Evolutionary conservation across 37 sponge, comb jelly and placozoan genomes (phyloP), one percentile per base, ranked within the genome.

Genomic region (Haliclona indistincta): DNA sequence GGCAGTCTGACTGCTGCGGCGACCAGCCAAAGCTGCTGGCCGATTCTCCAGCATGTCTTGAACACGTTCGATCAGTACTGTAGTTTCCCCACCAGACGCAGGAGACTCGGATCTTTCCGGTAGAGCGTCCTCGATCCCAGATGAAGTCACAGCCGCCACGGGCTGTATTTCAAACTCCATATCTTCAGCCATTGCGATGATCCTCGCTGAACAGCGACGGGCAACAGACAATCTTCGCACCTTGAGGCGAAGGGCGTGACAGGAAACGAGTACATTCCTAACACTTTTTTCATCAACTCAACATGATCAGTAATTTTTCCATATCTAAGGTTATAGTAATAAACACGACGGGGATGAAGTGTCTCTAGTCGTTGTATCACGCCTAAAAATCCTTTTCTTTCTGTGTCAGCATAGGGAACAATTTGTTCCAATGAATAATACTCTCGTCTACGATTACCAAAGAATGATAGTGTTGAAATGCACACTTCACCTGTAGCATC

Each of bases 401-500:
- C 23, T 2, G 63, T 39, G 32, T 83, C 89, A 1, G 45, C 3
- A 68, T 68, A 73, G 0, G 82, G 87, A 2, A 91, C 54, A 23
- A 91, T 56, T 20, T 47, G 25, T 0, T 66, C 29, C 1, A 37
- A 42, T 13, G 38, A 13, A 38, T 73, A 39, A 8, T 49, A 17
- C 3, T 43, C 0, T n/a, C 88, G 54, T 39, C 58, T 70, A 4
- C 93, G 39, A 4, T 66, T 40, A 29, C 93, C 90, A 71, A 89
- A 62, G 52, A 92, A 92, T 26, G 67, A 83, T 39, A 92, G 70
- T 23, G 90, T 88, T 8, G 93, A 87, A 11, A 92, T 28, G 20
- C 38, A 34, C 2, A 92, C 28, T 15, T 34, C 3, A 1, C 67
- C 32, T 15, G 38, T 34, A 1, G 0, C 1, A 0, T 36, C 13